Conservation (phyloP, 2,113 vertebrate species). For the Hippopotamus amphibius region DNA sequence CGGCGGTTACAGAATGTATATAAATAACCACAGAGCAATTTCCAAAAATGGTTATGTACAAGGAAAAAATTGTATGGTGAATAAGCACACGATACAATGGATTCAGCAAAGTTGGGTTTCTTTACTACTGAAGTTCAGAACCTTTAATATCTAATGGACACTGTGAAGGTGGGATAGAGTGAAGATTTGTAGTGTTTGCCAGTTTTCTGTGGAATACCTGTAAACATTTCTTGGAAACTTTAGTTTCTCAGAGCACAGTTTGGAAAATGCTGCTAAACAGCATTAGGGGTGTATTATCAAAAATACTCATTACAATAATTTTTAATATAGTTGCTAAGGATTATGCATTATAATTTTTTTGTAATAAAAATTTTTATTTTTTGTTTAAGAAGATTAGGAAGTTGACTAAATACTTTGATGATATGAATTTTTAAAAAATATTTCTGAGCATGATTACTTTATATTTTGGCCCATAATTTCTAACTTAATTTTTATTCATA, state of each 20-base stretch:
- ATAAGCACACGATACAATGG: background rate
- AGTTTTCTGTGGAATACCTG: background rate
- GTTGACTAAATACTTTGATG: background rate
- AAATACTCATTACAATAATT: background rate
- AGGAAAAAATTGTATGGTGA: background rate
- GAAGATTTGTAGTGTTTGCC: background rate
- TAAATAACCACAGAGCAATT: background rate
- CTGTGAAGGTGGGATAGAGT: background rate
- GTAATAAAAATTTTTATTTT: background rate
- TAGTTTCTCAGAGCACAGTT: background rate
- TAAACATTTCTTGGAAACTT: background rate
- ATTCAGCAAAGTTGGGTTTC: background rate
- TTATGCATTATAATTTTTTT: conserved; percentile 32
- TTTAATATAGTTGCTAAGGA: conserved; percentile 19
- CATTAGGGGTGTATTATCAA: background rate
- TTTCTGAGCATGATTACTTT: conserved; percentile 5
- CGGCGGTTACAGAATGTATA: background rate
- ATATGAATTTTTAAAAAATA: background rate
- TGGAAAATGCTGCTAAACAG: background rate
- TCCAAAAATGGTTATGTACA: background rate
- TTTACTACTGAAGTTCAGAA: background rate
- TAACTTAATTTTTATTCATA: background rate
- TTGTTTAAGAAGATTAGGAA: conserved; percentile 30
- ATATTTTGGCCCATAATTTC: background rate
- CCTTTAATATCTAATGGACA: background rate